phyloP scores from a whole-genome alignment of 1,140 invertebrate species.

The Procambarus clarkii region DNA sequence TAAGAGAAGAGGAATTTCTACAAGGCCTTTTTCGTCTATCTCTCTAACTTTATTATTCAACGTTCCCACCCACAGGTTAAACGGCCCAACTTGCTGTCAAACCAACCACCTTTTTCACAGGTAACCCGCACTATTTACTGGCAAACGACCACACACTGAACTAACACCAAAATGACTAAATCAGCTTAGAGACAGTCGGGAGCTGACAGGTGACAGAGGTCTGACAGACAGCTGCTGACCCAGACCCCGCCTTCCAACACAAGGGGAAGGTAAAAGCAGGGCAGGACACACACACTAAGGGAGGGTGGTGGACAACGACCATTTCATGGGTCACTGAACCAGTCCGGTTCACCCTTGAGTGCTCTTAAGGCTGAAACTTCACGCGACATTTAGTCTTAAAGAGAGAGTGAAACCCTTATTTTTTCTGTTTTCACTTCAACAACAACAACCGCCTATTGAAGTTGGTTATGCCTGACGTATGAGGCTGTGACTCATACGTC shows the following conservation, averaged over 20 bases:
- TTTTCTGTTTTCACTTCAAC: too few relatives aligned
- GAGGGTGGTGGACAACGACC: constrained; percentile 1
- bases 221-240: constrained; percentile 26
- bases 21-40: too few relatives aligned
- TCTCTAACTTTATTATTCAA: too few relatives aligned
- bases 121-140: background rate
- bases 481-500: too few relatives aligned
- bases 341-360: background rate
- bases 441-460: too few relatives aligned
- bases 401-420: too few relatives aligned
- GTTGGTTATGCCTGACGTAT: too few relatives aligned
- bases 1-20: too few relatives aligned
- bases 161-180: constrained; percentile 15
- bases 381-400: too few relatives aligned
- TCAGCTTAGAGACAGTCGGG: constrained; percentile 7
- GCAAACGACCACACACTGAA: too few relatives aligned
- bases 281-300: background rate
- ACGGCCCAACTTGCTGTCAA: too few relatives aligned
- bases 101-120: background rate
- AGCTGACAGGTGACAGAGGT: constrained; percentile 51
- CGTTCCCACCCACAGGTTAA: too few relatives aligned
- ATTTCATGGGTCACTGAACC: constrained; percentile 44
- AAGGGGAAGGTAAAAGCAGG: background rate
- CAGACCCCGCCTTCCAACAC: background rate
- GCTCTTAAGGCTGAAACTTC: background rate